phyloP scores from a whole-genome alignment of 1,140 invertebrate species.

The Cherax quadricarinatus region DNA sequence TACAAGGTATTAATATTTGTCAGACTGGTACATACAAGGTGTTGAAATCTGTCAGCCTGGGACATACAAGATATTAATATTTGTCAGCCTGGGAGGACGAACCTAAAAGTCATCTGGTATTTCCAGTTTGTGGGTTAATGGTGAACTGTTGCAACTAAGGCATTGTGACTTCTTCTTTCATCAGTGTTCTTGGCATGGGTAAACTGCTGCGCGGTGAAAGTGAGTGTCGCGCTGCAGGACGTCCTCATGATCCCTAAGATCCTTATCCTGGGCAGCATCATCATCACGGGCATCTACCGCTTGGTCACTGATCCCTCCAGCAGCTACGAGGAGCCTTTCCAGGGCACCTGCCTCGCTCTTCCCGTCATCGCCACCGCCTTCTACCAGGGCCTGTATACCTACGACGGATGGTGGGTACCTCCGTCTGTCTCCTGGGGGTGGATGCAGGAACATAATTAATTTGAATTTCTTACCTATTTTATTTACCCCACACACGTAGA shows the following conservation, averaged over 20 bases:
- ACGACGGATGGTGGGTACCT: constrained; percentile 15
- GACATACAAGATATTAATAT: no score
- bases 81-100: no score
- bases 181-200: constrained; percentile 34
- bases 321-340: not conserved
- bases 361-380: constrained; percentile 26
- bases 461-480: no score
- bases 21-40: no score
- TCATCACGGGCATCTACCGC: constrained; percentile 8
- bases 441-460: no score
- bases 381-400: constrained; percentile 53
- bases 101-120: no score
- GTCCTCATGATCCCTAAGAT: constrained; percentile 22
- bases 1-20: no score
- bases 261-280: not conserved
- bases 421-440: not conserved
- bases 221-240: not conserved
- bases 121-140: no score
- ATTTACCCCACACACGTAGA: no score
- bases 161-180: no score
- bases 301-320: not conserved
- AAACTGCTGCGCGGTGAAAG: not conserved
- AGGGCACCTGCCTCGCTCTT: not conserved
- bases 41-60: no score
- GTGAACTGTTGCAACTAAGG: no score